Evolutionary conservation across 2,888 invertebrate species (phyloP).

Genomic region (Epinotia nisella): DNA sequence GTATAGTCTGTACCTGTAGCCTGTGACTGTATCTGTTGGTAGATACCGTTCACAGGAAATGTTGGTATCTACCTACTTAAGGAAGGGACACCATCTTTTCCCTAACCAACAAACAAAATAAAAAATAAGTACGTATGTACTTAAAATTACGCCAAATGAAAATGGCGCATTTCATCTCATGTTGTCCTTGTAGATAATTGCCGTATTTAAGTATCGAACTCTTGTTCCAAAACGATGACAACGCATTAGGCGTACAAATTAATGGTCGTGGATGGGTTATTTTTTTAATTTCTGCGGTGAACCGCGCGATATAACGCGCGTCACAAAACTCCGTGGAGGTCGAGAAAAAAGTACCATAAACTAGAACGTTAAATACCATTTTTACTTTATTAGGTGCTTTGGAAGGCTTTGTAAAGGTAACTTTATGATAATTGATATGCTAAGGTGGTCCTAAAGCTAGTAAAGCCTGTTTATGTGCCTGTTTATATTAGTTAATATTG

Average conservation of each 20-base stretch:
- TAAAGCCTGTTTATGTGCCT: background rate
- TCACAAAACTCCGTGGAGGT: slow-evolving; percentile 45
- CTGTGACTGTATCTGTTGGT: no score
- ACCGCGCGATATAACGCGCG: slow-evolving; percentile 57
- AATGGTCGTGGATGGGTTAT: slow-evolving; percentile 64
- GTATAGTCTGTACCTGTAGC: no score
- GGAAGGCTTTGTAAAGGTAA: slow-evolving; percentile 9
- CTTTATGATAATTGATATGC: slow-evolving; percentile 4
- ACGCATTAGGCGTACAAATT: slow-evolving; percentile 70
- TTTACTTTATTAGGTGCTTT: slow-evolving; percentile 37
- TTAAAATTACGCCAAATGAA: background rate
- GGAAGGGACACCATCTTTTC: background rate
- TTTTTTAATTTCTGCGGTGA: slow-evolving; percentile 76
- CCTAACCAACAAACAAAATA: background rate
- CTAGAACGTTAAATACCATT: slow-evolving; percentile 39
- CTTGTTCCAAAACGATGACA: slow-evolving; percentile 62
- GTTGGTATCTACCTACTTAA: background rate
- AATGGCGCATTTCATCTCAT: slow-evolving; percentile 2
- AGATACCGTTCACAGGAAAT: no score
- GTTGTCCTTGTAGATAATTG: slow-evolving; percentile 48
- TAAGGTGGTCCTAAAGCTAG: slow-evolving; percentile 1
- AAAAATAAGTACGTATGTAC: background rate
- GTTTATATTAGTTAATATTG: background rate
- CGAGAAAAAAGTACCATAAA: slow-evolving; percentile 38
- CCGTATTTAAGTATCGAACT: slow-evolving; percentile 52